A percentile compares a stretch with the other conserved stretches of the same genome.
phyloP scores from a whole-genome alignment of 92 coral and sea anemone species.

The Zoanthus sansibaricus region DNA sequence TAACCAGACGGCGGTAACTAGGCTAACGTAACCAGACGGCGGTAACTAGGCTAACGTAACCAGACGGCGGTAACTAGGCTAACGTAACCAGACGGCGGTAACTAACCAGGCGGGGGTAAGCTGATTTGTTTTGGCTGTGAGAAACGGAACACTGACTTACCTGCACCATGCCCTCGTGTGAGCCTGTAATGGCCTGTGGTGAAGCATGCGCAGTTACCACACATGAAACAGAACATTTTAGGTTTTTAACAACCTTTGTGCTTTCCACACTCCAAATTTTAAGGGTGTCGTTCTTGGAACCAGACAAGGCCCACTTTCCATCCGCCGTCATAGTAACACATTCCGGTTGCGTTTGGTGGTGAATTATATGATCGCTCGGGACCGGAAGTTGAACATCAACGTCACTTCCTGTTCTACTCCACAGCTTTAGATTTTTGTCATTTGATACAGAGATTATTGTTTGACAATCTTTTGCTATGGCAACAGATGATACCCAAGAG shows the following conservation, averaged over 20 bases:
- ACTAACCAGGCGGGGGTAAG: no score
- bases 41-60: no score
- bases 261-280: slow-evolving; percentile 73
- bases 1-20: no score
- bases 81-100: no score
- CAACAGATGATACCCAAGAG: slow-evolving; percentile 86
- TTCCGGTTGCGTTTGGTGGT: slow-evolving; percentile 80
- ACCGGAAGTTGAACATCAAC: slow-evolving; percentile 53
- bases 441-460: slow-evolving; percentile 86
- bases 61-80: no score
- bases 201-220: slow-evolving; percentile 58
- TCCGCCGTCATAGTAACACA: slow-evolving; percentile 80
- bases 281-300: slow-evolving; percentile 71
- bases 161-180: slow-evolving; percentile 76
- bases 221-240: slow-evolving; percentile 66
- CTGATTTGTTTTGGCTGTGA: no score
- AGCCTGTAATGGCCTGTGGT: slow-evolving; percentile 73
- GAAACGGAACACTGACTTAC: background rate
- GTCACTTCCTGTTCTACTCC: slow-evolving; percentile 75
- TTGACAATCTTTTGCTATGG: slow-evolving; percentile 74
- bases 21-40: no score
- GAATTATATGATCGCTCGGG: slow-evolving; percentile 78
- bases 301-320: slow-evolving; percentile 84
- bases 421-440: slow-evolving; percentile 85
- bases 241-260: slow-evolving; percentile 45